A percentile compares a stretch with the other conserved stretches of the same genome.
These are phyloP conservation scores for Lithophane ornitopus DNA, from an alignment of 2,888 invertebrate species.

Conservation along the genomic window DNA sequence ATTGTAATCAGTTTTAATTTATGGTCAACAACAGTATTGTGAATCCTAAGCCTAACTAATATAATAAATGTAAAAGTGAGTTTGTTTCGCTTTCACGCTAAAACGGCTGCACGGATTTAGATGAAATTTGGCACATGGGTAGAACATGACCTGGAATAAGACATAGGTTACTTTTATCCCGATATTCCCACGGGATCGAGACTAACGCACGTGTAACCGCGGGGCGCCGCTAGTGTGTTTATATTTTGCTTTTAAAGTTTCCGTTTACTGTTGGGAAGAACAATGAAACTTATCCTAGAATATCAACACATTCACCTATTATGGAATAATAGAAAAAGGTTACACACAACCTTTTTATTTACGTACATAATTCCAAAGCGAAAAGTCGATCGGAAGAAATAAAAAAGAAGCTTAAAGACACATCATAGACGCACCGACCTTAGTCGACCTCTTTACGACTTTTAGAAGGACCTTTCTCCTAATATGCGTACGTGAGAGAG, in stretches of 20 bases:
- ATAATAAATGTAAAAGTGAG: no score
- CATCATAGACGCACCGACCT: slow-evolving; percentile 76
- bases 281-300: background rate
- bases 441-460: slow-evolving; percentile 84
- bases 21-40: background rate
- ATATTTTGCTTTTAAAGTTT: background rate
- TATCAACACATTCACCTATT: background rate
- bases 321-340: slow-evolving; percentile 40
- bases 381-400: slow-evolving; percentile 71
- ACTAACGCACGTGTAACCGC: no score
- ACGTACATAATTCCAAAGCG: slow-evolving; percentile 56
- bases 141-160: no score
- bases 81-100: no score
- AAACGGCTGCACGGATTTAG: no score
- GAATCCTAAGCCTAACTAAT: no score
- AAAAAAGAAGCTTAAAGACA: slow-evolving; percentile 75
- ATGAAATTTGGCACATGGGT: no score
- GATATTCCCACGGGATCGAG: no score
- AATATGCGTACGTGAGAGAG: slow-evolving; percentile 84
- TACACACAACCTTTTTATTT: slow-evolving; percentile 47
- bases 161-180: no score
- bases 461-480: slow-evolving; percentile 81
- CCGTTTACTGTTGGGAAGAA: background rate
- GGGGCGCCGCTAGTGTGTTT: no score
- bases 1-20: slow-evolving; percentile 40